Base-by-base conservation (phyloP, 2,113 vertebrate species). In the Hippocampus guttulatus region DNA sequence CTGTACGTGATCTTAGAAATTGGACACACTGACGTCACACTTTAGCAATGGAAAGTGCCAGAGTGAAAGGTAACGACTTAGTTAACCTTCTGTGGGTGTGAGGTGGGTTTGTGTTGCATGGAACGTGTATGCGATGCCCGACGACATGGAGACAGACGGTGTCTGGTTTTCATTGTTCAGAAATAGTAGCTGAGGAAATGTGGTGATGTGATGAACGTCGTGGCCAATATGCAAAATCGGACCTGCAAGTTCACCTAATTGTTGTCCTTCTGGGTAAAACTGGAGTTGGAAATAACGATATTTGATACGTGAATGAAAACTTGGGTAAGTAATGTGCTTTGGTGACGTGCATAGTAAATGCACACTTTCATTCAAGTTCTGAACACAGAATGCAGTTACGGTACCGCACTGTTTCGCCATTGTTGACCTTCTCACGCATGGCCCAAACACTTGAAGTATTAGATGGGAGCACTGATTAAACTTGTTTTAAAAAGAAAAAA, bases 21-120 rank as follows among this genome's bases (percentile, higher is more conserved):
- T 27, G 73, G 76, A 79, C 75, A 81, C 58, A 16, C 15, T 67
- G 15, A 1, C 55, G 41, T 20, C 11, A 49, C 12, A 51, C 23
- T 7, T 30, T 64, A 69, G 8, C 40, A 74, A 5, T 81, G 84
- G 85, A 89, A 89, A 90, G 80, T 88, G 83, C 86, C 83, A 73
- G 5, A 67, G 40, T 57, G 8, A 27, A 60, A 9, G 64, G 20
- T 16, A 25, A 47, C n/a, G 15, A 18, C 18, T 40, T 10, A 1
- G 47, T 67, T 67, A 18, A 70, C 58, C 77, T 76, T 84, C 79
- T 82, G 77, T 74, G 67, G 68, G 65, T 67, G 47, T 80, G 78
- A 82, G 27, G 60, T 66, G 30, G 45, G 58, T 51, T 49, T 63
- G 64, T 69, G 27, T 77, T 51, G 58, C 27, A 73, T 33, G 51